Conservation (phyloP, 2,888 invertebrate species). For the Thysanoteuthis rhombus region DNA sequence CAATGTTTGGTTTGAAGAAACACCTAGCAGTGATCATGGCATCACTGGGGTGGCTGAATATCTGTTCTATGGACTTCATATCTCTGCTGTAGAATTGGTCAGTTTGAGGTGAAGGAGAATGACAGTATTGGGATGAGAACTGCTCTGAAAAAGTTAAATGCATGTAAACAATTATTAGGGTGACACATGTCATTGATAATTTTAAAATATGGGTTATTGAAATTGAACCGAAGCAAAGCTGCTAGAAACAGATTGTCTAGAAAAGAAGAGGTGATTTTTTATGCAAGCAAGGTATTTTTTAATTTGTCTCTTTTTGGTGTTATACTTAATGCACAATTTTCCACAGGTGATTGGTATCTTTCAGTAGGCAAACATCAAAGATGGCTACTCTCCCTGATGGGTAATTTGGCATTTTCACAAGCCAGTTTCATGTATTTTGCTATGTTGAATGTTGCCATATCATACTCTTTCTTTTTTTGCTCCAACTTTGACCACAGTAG, state of each 20-base stretch:
- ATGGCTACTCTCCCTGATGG: not conserved
- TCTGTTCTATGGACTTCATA: not conserved
- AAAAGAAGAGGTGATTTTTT: not conserved
- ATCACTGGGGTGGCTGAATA: not conserved
- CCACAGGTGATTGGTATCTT: not conserved
- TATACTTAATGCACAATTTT: not conserved
- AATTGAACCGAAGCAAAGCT: not conserved
- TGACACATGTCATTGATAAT: not conserved
- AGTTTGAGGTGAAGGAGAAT: slow-evolving; percentile 12
- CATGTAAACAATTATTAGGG: not conserved
- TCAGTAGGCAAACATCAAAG: not conserved
- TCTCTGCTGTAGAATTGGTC: not conserved
- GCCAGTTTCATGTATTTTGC: not conserved
- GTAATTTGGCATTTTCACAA: not conserved
- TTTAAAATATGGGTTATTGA: not conserved
- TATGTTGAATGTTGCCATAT: not conserved
- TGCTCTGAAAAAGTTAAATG: not conserved
- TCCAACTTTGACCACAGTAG: not conserved
- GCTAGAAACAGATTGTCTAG: not conserved
- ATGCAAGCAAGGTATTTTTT: too few relatives aligned
- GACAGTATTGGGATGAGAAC: not conserved
- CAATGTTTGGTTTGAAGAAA: not conserved
- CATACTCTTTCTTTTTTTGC: not conserved
- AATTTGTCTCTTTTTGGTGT: not conserved
- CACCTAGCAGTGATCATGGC: not conserved